Evolutionary conservation across 2,113 vertebrate genomes (phyloP).

Genomic region (Podocnemis expansa): DNA sequence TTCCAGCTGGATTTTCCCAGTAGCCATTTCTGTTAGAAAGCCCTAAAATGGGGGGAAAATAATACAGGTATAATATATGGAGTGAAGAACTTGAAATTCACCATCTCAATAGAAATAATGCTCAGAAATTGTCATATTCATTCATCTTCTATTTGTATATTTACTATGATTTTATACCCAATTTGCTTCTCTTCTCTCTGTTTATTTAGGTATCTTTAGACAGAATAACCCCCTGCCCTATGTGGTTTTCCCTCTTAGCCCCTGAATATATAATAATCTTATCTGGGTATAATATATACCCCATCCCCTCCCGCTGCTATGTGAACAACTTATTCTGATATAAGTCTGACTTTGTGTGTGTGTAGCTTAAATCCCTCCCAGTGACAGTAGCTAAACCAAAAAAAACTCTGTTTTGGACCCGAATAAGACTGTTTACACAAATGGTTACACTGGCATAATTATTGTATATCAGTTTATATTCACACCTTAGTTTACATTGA

Average conservation of each 20-base stretch:
- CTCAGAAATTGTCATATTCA: neutral
- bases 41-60: slow-evolving; percentile 70
- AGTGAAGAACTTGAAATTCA: neutral
- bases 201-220: neutral
- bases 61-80: neutral
- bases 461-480: neutral
- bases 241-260: neutral
- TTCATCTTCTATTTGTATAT: neutral
- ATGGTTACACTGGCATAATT: neutral
- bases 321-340: neutral
- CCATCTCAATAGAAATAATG: neutral
- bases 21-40: slow-evolving; percentile 84
- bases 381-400: neutral
- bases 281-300: accelerated
- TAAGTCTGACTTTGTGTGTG: neutral
- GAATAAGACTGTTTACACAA: neutral
- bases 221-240: accelerated
- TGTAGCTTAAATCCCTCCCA: neutral
- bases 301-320: neutral
- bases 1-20: slow-evolving; percentile 82
- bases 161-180: neutral
- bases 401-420: neutral
- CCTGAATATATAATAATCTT: accelerated
- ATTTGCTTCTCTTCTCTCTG: neutral
- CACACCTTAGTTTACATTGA: neutral